Evolutionary conservation across 2,888 invertebrate genomes (phyloP), one percentile per base, ranked within the genome.

Genomic region (Dilophus febrilis): DNA sequence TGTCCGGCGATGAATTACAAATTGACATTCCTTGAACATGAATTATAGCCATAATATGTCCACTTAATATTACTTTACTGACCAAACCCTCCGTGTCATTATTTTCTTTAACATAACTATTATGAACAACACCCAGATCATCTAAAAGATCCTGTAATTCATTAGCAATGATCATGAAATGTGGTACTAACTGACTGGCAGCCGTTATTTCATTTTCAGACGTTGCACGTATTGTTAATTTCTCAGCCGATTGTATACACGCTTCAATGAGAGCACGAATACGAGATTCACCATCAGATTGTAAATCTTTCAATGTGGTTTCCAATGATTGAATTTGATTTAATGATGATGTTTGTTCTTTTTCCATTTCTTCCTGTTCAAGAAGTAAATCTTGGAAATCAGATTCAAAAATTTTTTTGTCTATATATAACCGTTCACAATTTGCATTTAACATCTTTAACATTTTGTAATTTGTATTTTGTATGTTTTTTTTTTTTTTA

Each of bases 1-100:
- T 73, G 52, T 76, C 77, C 19, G 77, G 74, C 34, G 81, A 76
- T 1, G 76, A 76, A 56, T 83, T 82, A 3, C 81, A 76, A 8
- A 81, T 79, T 2, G 81, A 77, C 56, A 78, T 75, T n/a, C 81
- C 82, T 49, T 77, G 73, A 36, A 81, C 61, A 45, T 83, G 65
- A 52, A 72, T 71, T 38, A 70, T 68, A 4, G 74, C 65, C 37
- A 76, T 56, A 37, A 66, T 60, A 55, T 77, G 74, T 5, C 53
- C 50, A 2, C 48, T 41, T 18, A 50, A 38, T 11, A 53, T 49
- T 32, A 51, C 45, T 45, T 51, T 49, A 16, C 49, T 46, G 6
- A 52, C 50, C 11, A 52, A 43, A 4, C 50, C 51, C 41, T 52
- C 53, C 26, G 51, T 51, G 29, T 38, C 38, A 39, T 42, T 59